Conservation (phyloP, 2,888 invertebrate genomes). For the Lepidocyrtinus sp. region DNA sequence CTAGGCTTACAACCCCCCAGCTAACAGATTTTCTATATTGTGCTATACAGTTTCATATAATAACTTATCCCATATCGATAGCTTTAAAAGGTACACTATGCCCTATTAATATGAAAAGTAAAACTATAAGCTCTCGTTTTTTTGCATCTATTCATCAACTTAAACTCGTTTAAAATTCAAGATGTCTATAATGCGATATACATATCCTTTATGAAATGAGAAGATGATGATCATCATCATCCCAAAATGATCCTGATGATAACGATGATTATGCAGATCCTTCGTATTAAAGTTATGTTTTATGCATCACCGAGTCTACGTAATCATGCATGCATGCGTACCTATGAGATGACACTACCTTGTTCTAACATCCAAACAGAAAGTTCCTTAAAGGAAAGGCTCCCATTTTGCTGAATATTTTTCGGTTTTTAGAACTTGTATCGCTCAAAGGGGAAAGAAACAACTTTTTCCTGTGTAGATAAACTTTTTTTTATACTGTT, state of each 20-base stretch:
- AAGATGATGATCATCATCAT: conserved; percentile 14
- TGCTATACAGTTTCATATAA: not conserved
- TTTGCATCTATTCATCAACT: conserved; percentile 50
- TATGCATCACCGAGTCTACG: conserved; percentile 33
- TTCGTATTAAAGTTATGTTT: conserved; percentile 36
- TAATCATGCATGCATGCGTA: conserved; percentile 16
- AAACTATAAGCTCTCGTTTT: conserved; percentile 51
- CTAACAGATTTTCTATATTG: conserved; percentile 52
- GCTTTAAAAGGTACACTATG: not conserved
- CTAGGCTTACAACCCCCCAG: conserved; percentile 62
- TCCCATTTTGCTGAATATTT: conserved; percentile 41
- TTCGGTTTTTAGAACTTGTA: conserved; percentile 12
- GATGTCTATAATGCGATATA: conserved; percentile 39
- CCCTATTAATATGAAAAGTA: conserved; percentile 37
- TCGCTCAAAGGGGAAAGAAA: conserved; percentile 38
- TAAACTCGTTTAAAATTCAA: conserved; percentile 41
- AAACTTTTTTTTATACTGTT: not conserved
- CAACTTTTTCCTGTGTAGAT: conserved; percentile 10
- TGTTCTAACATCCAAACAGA: conserved; percentile 55
- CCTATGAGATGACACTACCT: conserved; percentile 55
- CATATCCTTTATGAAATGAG: conserved; percentile 14
- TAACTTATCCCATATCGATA: conserved; percentile 7
- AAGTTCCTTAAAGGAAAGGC: conserved; percentile 39
- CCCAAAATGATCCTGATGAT: not conserved
- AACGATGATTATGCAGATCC: conserved; percentile 37